phyloP scores from a whole-genome alignment of 2,113 vertebrate genomes.

The Ceyx melanurus region DNA sequence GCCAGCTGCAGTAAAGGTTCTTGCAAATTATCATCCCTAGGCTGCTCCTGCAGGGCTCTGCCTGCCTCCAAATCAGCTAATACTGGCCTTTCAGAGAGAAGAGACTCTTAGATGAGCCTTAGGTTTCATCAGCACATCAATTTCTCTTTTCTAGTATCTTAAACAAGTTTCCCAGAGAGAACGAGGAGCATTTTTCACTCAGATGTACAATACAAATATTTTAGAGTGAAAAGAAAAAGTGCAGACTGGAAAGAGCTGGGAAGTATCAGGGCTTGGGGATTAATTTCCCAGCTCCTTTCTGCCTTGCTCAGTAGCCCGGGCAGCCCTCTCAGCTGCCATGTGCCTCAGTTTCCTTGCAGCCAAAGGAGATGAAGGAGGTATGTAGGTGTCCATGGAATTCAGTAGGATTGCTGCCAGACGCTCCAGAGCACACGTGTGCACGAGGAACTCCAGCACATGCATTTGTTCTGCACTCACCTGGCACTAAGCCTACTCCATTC shows the following conservation, averaged over 20 bases:
- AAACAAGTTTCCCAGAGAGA: neutral
- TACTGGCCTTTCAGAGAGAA: neutral
- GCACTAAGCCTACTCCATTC: neutral
- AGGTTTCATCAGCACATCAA: neutral
- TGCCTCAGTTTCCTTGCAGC: constrained; percentile 5
- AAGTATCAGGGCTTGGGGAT: neutral
- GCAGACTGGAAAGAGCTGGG: fast-evolving
- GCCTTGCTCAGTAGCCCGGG: neutral
- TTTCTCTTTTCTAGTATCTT: neutral
- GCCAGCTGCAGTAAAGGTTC: neutral
- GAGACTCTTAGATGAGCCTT: neutral
- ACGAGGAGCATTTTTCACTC: neutral
- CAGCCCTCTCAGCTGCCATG: neutral
- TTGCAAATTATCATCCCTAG: neutral
- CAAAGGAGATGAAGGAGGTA: neutral
- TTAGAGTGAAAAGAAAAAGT: neutral
- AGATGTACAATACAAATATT: neutral
- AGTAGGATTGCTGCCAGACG: neutral
- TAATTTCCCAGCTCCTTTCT: neutral
- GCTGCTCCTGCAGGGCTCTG: neutral
- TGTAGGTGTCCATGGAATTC: neutral
- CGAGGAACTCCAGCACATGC: neutral
- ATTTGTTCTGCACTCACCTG: neutral
- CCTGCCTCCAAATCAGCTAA: neutral
- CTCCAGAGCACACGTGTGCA: neutral